These are phyloP conservation scores for Drosophila takahashii DNA, from an alignment of 1,140 invertebrate species.

Conservation along the genomic window DNA sequence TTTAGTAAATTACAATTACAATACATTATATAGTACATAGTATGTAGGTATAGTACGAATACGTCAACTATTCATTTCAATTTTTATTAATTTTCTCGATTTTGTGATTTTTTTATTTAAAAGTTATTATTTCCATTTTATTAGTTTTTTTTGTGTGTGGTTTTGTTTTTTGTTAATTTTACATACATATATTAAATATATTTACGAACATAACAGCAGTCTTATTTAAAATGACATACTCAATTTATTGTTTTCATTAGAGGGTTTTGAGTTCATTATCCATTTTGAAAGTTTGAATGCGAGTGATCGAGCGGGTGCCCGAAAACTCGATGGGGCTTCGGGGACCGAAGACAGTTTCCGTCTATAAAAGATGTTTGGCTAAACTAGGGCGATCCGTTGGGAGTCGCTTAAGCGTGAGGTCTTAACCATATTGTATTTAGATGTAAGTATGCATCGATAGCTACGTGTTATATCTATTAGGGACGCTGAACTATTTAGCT, in stretches of 20 bases:
- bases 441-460: constrained; percentile 37
- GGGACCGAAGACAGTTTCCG: constrained; percentile 30
- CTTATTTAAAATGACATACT: constrained; percentile 84
- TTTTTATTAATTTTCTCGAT: constrained; percentile 47
- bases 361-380: constrained; percentile 69
- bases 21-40: constrained; percentile 68
- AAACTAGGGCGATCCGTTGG: constrained; percentile 53
- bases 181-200: constrained; percentile 82
- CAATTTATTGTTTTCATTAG: constrained; percentile 81
- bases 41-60: constrained; percentile 69
- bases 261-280: constrained; percentile 69
- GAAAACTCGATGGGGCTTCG: constrained; percentile 31
- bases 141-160: constrained; percentile 42
- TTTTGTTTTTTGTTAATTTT: constrained; percentile 74
- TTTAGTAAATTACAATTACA: constrained; percentile 73
- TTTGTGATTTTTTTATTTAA: constrained; percentile 44
- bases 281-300: constrained; percentile 39
- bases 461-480: constrained; percentile 33
- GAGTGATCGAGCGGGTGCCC: constrained; percentile 10
- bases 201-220: constrained; percentile 85
- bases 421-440: constrained; percentile 63
- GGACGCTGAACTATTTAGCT: constrained; percentile 40
- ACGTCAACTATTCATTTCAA: constrained; percentile 58
- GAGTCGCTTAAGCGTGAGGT: constrained; percentile 65
- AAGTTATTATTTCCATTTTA: constrained; percentile 36